These are phyloP conservation scores for Spinus olivaceus DNA, from an alignment of 2,797 vertebrate species.

Conservation along the genomic window DNA sequence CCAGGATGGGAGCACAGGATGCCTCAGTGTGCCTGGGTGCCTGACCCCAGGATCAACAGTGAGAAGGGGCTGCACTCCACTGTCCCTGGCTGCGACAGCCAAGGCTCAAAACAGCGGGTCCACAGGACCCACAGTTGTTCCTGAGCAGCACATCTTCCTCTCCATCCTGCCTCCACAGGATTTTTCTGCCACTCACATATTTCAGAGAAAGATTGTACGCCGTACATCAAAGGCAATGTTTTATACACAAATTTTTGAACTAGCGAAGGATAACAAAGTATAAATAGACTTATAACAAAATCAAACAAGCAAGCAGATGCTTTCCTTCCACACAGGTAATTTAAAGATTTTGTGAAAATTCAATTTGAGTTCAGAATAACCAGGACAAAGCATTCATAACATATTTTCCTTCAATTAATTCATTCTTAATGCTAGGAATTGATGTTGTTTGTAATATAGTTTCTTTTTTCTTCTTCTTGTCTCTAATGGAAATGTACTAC, in stretches of 20 bases:
- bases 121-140: not conserved
- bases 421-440: not conserved
- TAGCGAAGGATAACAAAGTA: not conserved
- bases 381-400: not conserved
- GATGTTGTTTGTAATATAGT: not conserved
- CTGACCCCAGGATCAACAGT: not conserved
- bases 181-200: not conserved
- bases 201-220: accelerated
- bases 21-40: not conserved
- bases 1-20: not conserved
- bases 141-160: accelerated
- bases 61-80: not conserved
- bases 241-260: not conserved
- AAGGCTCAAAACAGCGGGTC: accelerated
- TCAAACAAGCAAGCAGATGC: not conserved
- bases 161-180: not conserved
- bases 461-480: not conserved
- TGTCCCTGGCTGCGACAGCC: accelerated
- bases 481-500: conserved; percentile 1
- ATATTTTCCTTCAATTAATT: conserved; percentile 20
- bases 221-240: not conserved
- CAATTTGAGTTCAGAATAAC: not conserved
- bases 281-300: not conserved
- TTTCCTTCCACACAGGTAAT: not conserved
- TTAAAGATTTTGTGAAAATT: conserved; percentile 17